Conservation (phyloP, 1,140 invertebrate species). For the Drosophila elegans region DNA sequence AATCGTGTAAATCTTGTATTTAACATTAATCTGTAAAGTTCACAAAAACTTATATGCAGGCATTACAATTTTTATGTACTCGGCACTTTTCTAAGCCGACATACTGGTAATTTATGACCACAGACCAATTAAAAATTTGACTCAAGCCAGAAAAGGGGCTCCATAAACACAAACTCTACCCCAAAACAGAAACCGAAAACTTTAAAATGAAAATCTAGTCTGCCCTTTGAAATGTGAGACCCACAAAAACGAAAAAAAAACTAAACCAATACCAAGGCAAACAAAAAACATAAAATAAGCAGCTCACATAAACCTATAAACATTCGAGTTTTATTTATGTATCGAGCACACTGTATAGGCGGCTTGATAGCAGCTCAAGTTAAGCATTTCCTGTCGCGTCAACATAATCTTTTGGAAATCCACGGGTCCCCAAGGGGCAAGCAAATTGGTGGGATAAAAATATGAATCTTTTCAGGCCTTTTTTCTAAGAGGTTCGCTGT, state of each 20-base stretch:
- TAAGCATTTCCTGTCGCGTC: constrained; percentile 51
- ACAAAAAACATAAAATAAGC: constrained; percentile 15
- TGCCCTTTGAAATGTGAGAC: constrained; percentile 40
- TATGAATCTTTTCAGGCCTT: constrained; percentile 9
- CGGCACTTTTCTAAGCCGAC: constrained; percentile 42
- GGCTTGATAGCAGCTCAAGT: constrained; percentile 45
- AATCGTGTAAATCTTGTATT: background rate
- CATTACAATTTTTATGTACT: constrained; percentile 34
- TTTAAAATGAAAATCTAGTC: constrained; percentile 22
- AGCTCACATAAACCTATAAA: constrained; percentile 54
- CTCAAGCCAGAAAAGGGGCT: constrained; percentile 24
- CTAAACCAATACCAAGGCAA: constrained; percentile 24
- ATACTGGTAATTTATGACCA: constrained; percentile 59
- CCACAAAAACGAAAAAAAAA: constrained; percentile 11
- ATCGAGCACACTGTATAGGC: constrained; percentile 42
- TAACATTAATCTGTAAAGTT: constrained; percentile 22
- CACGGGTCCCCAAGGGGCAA: constrained; percentile 2
- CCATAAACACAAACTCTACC: constrained; percentile 5
- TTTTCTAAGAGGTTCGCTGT: background rate
- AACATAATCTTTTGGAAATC: constrained; percentile 22
- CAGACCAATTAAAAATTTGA: constrained; percentile 68
- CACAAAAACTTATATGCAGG: constrained; percentile 9
- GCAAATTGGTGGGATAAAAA: constrained; percentile 16
- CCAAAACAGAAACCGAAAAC: constrained; percentile 25
- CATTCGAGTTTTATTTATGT: constrained; percentile 57